Evolutionary conservation across 1,140 invertebrate genomes (phyloP).

Genomic region (Drosophila bocki): DNA sequence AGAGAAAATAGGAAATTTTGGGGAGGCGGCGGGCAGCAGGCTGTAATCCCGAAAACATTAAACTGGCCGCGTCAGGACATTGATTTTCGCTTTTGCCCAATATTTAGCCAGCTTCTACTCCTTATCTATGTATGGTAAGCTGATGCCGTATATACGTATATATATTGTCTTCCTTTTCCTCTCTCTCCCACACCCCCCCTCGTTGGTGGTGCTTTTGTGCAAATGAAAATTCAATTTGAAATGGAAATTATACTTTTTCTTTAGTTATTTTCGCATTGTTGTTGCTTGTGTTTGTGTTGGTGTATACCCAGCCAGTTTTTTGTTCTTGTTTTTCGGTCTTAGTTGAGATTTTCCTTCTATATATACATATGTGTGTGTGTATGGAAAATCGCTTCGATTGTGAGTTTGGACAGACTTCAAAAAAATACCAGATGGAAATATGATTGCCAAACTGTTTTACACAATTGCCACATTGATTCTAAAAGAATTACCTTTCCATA

Average conservation of each 20-base stretch:
- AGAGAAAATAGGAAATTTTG: conserved; percentile 22
- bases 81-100: conserved; percentile 51
- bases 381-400: conserved; percentile 36
- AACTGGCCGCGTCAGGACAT: conserved; percentile 56
- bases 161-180: conserved; percentile 6
- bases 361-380: background rate
- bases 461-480: conserved; percentile 2
- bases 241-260: conserved; percentile 62
- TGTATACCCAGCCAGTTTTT: conserved; percentile 6
- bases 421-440: conserved; percentile 46
- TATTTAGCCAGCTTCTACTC: conserved; percentile 30
- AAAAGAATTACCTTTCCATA: background rate
- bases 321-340: conserved; percentile 18
- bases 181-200: background rate
- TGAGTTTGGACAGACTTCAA: conserved; percentile 14
- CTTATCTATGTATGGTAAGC: conserved; percentile 35
- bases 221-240: conserved; percentile 65
- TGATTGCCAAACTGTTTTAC: conserved; percentile 32
- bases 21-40: conserved; percentile 9
- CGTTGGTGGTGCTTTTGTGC: conserved; percentile 37
- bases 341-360: conserved; percentile 15
- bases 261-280: conserved; percentile 46
- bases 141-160: background rate
- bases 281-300: conserved; percentile 19
- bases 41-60: conserved; percentile 52